phyloP scores from a whole-genome alignment of 1,140 invertebrate genomes.

The Paracyclopina nana region DNA sequence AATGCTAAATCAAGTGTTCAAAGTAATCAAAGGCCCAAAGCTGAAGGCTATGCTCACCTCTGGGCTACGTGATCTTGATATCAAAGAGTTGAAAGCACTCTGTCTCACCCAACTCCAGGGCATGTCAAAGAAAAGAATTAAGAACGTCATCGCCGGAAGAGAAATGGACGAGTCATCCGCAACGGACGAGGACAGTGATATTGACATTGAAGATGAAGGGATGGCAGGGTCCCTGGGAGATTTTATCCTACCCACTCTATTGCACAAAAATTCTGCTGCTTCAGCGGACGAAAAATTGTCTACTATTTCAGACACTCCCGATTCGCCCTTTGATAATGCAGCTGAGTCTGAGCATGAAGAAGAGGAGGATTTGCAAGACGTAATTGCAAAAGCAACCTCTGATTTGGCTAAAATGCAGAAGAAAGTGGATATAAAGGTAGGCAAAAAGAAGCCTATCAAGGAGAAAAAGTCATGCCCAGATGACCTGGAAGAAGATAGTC shows the following conservation, averaged over 20 bases:
- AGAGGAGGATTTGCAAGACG: background rate
- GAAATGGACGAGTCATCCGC: background rate
- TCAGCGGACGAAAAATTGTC: too few species aligned
- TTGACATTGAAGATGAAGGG: too few species aligned
- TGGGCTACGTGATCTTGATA: background rate
- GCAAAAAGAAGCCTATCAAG: background rate
- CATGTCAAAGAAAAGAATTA: conserved; percentile 1
- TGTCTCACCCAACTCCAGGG: background rate
- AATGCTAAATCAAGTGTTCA: conserved; percentile 1
- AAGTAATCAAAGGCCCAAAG: background rate
- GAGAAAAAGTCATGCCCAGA: background rate
- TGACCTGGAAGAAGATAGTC: background rate
- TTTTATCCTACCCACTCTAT: too few species aligned
- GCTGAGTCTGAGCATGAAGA: background rate
- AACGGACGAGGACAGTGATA: background rate
- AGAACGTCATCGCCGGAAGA: background rate
- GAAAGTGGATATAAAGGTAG: background rate
- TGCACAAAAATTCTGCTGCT: too few species aligned
- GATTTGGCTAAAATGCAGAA: background rate
- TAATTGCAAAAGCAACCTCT: background rate
- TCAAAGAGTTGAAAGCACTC: background rate
- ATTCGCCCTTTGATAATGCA: too few species aligned
- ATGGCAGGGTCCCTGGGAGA: too few species aligned
- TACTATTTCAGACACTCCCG: too few species aligned
- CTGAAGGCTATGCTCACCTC: conserved; percentile 1